Evolutionary conservation across 2,113 vertebrate genomes (phyloP).

Genomic region (Ophiodon elongatus): DNA sequence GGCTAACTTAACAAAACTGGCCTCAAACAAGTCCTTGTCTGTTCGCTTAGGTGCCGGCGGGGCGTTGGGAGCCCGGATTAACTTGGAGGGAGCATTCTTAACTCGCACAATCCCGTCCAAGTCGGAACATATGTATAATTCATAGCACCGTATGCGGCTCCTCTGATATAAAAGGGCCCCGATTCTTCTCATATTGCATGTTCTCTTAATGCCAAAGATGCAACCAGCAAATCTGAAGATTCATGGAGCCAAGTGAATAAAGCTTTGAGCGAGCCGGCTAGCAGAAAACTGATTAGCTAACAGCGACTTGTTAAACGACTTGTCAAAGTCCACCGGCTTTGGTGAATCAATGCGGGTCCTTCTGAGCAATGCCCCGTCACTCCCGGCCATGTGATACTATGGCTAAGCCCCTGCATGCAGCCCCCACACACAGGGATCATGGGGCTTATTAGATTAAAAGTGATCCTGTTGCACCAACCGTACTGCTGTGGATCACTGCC

Average conservation of each 20-base stretch:
- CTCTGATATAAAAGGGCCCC: constrained; percentile 45
- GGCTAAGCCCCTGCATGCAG: constrained; percentile 77
- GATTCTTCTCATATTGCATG: constrained; percentile 54
- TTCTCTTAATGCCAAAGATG: constrained; percentile 54
- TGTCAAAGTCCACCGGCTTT: constrained; percentile 55
- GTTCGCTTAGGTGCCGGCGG: constrained; percentile 61
- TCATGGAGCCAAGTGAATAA: constrained; percentile 22
- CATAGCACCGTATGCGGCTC: constrained; percentile 70
- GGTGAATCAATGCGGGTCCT: constrained; percentile 44
- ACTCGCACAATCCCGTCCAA: constrained; percentile 67
- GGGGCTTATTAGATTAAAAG: constrained; percentile 84
- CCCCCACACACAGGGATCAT: constrained; percentile 74
- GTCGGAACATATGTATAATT: constrained; percentile 78
- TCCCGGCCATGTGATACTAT: constrained; percentile 77
- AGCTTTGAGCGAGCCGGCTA: too few species aligned
- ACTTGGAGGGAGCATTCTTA: constrained; percentile 69
- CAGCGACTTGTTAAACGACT: constrained; percentile 55
- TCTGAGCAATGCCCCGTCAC: constrained; percentile 39
- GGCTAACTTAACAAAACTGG: constrained; percentile 79
- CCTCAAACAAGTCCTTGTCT: constrained; percentile 70
- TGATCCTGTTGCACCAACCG: constrained; percentile 78
- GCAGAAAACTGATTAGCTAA: constrained; percentile 35
- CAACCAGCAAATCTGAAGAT: constrained; percentile 15
- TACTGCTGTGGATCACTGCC: constrained; percentile 49
- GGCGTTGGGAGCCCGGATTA: constrained; percentile 72